These are phyloP conservation scores for Girardinichthys multiradiatus DNA, from an alignment of 2,113 vertebrate genomes.

Conservation along the genomic window DNA sequence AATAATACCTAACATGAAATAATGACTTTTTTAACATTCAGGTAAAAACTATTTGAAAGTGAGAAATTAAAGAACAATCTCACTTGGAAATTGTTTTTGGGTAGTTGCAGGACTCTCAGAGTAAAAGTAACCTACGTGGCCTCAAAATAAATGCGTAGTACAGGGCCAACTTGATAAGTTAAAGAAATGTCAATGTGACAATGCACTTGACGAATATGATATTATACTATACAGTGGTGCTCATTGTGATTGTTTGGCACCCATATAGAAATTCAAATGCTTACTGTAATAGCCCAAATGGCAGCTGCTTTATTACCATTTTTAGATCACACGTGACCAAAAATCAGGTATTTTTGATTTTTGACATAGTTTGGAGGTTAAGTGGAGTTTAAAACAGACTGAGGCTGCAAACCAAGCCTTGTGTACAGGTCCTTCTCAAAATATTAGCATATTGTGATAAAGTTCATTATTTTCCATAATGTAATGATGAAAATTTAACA, in stretches of 20 bases:
- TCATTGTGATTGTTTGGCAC: neutral
- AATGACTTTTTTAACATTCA: constrained; percentile 64
- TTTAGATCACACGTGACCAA: neutral
- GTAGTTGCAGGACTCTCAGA: constrained; percentile 31
- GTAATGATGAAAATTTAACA: no score
- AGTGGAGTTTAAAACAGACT: no score
- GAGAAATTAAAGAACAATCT: constrained; percentile 45
- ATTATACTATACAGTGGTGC: constrained; percentile 12
- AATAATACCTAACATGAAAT: no score
- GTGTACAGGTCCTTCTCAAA: no score
- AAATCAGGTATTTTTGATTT: neutral
- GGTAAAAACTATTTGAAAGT: constrained; percentile 35
- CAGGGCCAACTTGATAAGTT: constrained; percentile 23
- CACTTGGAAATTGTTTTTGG: constrained; percentile 47
- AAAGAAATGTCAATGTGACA: constrained; percentile 32
- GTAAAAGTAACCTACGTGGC: constrained; percentile 37
- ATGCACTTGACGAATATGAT: constrained; percentile 13
- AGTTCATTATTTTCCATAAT: no score
- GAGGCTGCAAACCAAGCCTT: no score
- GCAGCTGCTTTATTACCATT: neutral
- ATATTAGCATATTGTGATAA: no score
- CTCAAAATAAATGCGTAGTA: constrained; percentile 52
- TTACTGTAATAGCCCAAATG: neutral
- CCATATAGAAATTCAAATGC: neutral
- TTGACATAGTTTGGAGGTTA: no score